Percentiles rank a stretch among this genome's conserved stretches.
phyloP scores from a whole-genome alignment of 2,888 invertebrate species.

The Phragmatobia fuliginosa region DNA sequence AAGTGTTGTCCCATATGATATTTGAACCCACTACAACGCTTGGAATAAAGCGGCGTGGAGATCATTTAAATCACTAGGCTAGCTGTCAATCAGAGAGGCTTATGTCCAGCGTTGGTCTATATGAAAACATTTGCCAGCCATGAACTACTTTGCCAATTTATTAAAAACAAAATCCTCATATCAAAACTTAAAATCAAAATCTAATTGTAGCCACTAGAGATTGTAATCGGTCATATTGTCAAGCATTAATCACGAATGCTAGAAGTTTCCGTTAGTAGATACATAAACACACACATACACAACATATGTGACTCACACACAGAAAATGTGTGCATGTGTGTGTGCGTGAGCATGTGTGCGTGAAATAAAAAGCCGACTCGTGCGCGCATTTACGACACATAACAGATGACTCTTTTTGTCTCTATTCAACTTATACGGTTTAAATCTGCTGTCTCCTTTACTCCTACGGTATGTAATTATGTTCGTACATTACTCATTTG shows the following conservation, averaged over 20 bases:
- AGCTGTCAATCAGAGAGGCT: too few relatives aligned
- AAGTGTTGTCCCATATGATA: too few relatives aligned
- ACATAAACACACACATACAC: constrained; percentile 38
- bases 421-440: constrained; percentile 40
- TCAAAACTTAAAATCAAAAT: constrained; percentile 4
- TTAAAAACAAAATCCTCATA: background rate
- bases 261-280: constrained; percentile 76
- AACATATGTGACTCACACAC: constrained; percentile 16
- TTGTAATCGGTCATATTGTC: constrained; percentile 64
- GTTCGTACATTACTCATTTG: constrained; percentile 63
- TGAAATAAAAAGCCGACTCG: constrained; percentile 70
- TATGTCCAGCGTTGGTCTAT: too few relatives aligned
- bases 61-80: too few relatives aligned
- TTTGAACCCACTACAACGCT: too few relatives aligned
- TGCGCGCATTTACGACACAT: constrained; percentile 71
- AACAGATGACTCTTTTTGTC: constrained; percentile 62
- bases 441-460: constrained; percentile 37
- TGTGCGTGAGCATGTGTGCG: constrained; percentile 53
- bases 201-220: constrained; percentile 35
- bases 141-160: background rate
- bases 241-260: constrained; percentile 68
- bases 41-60: too few relatives aligned
- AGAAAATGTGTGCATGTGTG: constrained; percentile 30
- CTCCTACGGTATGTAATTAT: constrained; percentile 65
- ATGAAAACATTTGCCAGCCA: too few relatives aligned